These are phyloP conservation scores for Drosophila pruinosa DNA, from an alignment of 1,140 invertebrate genomes.

Conservation along the genomic window DNA sequence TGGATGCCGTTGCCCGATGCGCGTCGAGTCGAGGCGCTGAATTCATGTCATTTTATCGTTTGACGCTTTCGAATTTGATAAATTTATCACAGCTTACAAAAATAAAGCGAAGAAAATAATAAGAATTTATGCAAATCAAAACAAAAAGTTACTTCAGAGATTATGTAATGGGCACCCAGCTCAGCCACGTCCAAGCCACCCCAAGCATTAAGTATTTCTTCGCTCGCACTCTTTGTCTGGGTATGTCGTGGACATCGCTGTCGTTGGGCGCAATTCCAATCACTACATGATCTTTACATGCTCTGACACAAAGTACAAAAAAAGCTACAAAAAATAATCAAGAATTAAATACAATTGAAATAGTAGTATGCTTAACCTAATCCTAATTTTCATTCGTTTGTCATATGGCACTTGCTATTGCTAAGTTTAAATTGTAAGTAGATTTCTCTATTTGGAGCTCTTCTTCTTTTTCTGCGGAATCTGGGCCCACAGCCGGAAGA, in stretches of 20 bases:
- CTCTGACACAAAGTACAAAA: slow-evolving; percentile 52
- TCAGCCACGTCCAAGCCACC: slow-evolving; percentile 53
- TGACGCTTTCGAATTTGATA: slow-evolving; percentile 76
- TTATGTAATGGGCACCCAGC: slow-evolving; percentile 42
- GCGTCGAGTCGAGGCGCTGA: slow-evolving; percentile 16
- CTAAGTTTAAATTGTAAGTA: slow-evolving; percentile 19
- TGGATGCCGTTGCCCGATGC: slow-evolving; percentile 52
- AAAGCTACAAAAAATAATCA: slow-evolving; percentile 54
- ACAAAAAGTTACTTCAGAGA: slow-evolving; percentile 45
- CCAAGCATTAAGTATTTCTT: slow-evolving; percentile 64
- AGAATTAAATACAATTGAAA: slow-evolving; percentile 65
- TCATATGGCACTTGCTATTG: slow-evolving; percentile 34
- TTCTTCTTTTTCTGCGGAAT: slow-evolving; percentile 74
- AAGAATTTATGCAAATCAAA: slow-evolving; percentile 65
- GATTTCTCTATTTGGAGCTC: slow-evolving; percentile 61
- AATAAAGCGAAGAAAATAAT: slow-evolving; percentile 61
- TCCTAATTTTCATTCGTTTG: slow-evolving; percentile 59
- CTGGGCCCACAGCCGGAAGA: slow-evolving; percentile 90
- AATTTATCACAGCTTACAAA: slow-evolving; percentile 81
- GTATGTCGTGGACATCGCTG: slow-evolving; percentile 48
- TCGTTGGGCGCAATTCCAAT: slow-evolving; percentile 11
- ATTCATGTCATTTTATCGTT: slow-evolving; percentile 50
- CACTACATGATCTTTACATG: slow-evolving; percentile 60
- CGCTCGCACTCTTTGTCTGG: slow-evolving; percentile 64
- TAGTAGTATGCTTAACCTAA: slow-evolving; percentile 57